Percentiles rank a stretch among this genome's conserved stretches.
These are phyloP conservation scores for Aphodius sticticus DNA, from an alignment of 2,888 invertebrate genomes.

Conservation along the genomic window DNA sequence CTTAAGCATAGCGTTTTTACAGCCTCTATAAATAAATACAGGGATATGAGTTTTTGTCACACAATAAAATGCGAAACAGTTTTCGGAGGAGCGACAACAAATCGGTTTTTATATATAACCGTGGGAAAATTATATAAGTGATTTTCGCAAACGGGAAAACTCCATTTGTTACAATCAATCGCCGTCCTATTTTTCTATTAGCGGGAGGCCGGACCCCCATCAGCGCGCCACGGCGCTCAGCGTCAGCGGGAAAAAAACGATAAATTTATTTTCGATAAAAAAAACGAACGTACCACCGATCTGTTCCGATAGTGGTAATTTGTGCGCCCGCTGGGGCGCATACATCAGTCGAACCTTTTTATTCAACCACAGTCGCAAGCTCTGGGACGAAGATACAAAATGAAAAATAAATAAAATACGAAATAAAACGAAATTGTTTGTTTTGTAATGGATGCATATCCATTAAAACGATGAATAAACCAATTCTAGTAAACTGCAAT, in stretches of 20 bases:
- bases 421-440: background rate
- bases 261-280: slow-evolving; percentile 25
- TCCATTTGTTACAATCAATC: slow-evolving; percentile 12
- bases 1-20: too few species aligned
- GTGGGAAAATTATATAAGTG: slow-evolving; percentile 21
- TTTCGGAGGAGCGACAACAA: background rate
- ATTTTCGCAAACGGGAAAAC: slow-evolving; percentile 17
- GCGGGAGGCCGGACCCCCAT: slow-evolving; percentile 18
- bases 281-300: slow-evolving; percentile 12
- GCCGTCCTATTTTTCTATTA: slow-evolving; percentile 21
- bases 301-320: slow-evolving; percentile 23
- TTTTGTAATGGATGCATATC: background rate
- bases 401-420: background rate
- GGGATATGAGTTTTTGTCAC: too few species aligned
- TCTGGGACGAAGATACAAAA: background rate
- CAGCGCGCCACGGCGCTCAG: background rate
- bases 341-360: slow-evolving; percentile 22
- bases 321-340: slow-evolving; percentile 20
- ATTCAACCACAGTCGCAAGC: background rate
- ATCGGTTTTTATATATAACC: background rate
- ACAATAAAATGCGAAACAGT: background rate
- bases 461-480: background rate
- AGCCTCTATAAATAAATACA: too few species aligned
- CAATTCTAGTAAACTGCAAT: background rate
- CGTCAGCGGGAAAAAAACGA: background rate